Evolutionary conservation across 2,797 vertebrate species (phyloP).

Genomic region (Eulemur mongoz): DNA sequence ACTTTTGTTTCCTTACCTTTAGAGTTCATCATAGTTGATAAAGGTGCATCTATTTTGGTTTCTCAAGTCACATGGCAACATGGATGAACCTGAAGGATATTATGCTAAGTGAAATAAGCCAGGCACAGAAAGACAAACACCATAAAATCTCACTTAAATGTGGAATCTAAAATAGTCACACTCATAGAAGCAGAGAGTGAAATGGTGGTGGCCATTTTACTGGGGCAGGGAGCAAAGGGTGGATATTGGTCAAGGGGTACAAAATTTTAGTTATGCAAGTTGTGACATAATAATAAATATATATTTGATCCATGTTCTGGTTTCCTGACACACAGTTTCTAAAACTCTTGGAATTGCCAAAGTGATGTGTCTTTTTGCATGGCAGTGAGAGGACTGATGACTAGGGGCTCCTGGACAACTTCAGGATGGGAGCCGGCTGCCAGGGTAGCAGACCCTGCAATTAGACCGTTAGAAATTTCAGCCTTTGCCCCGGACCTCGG

Average conservation of each 20-base stretch:
- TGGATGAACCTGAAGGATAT: not conserved
- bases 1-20: not conserved
- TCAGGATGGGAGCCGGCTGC: not conserved
- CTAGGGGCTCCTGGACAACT: not conserved
- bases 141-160: not conserved
- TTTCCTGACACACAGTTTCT: not conserved
- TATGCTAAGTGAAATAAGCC: not conserved
- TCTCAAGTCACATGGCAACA: not conserved
- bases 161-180: not conserved
- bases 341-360: not conserved
- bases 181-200: not conserved
- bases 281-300: not conserved
- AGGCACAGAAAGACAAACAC: not conserved
- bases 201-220: not conserved
- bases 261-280: not conserved
- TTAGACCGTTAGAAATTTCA: not conserved
- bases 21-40: not conserved
- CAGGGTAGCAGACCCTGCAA: not conserved
- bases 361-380: not conserved
- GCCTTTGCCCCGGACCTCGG: not conserved
- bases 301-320: not conserved
- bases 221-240: not conserved
- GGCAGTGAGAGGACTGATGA: not conserved
- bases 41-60: not conserved
- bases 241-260: not conserved